phyloP scores from a whole-genome alignment of 2,113 vertebrate species.

The Aspiorhynchus laticeps region DNA sequence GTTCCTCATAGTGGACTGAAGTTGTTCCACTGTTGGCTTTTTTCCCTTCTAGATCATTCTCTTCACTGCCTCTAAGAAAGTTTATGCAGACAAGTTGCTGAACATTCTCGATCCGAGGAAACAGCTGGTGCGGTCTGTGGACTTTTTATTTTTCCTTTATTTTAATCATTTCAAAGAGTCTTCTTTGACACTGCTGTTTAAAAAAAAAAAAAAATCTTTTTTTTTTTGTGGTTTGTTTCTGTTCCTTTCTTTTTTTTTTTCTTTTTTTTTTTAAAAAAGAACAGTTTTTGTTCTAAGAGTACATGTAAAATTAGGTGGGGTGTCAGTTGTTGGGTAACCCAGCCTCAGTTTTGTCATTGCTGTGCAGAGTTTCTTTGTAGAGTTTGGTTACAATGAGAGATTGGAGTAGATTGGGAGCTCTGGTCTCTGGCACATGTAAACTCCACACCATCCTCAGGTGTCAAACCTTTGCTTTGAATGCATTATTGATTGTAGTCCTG shows the following conservation, averaged over 20 bases:
- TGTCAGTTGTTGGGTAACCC: slow-evolving; percentile 36
- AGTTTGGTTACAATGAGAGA: slow-evolving; percentile 20
- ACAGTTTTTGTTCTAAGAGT: not conserved
- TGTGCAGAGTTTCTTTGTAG: slow-evolving; percentile 28
- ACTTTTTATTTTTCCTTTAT: not conserved
- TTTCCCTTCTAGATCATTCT: slow-evolving; percentile 87
- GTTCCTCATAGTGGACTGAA: slow-evolving; percentile 1
- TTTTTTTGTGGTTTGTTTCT: not conserved
- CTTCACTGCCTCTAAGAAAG: slow-evolving; percentile 99
- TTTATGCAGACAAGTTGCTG: slow-evolving; percentile 98
- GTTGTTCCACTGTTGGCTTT: not conserved
- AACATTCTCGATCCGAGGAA: slow-evolving; percentile 99
- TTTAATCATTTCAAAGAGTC: not conserved
- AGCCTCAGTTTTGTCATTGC: not conserved
- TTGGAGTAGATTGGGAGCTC: slow-evolving; percentile 7
- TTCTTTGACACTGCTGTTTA: not conserved
- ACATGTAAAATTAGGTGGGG: slow-evolving; percentile 3
- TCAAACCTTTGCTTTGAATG: slow-evolving; percentile 61
- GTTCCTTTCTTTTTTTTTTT: not conserved
- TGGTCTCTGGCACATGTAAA: slow-evolving; percentile 10
- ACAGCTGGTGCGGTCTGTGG: slow-evolving; percentile 91
- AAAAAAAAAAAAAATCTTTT: not conserved
- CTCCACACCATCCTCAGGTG: slow-evolving; percentile 52
- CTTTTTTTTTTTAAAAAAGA: not conserved
- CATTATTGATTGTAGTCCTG: slow-evolving; percentile 65